These are phyloP conservation scores for Ormyrus thymus DNA, from an alignment of 2,888 invertebrate genomes.

Conservation along the genomic window DNA sequence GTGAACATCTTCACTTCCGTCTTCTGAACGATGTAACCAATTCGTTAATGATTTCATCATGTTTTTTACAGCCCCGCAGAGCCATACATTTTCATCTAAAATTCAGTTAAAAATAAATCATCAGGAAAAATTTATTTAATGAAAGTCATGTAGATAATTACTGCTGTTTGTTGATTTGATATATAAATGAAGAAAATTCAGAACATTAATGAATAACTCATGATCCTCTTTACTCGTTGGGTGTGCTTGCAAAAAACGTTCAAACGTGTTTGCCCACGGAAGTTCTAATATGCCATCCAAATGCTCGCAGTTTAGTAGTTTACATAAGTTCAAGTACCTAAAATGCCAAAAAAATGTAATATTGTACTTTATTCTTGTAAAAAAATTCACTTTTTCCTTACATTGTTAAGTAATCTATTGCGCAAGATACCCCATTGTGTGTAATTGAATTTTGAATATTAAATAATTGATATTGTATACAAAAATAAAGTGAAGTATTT, in stretches of 20 bases:
- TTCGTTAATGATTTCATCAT: slow-evolving; percentile 68
- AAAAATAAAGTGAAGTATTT: slow-evolving; percentile 77
- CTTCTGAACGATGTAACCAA: slow-evolving; percentile 64
- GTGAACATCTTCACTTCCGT: slow-evolving; percentile 67
- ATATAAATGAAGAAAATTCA: slow-evolving; percentile 72
- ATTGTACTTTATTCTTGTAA: background rate
- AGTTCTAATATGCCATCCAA: slow-evolving; percentile 74
- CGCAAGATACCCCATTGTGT: slow-evolving; percentile 78
- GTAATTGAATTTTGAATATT: slow-evolving; percentile 81
- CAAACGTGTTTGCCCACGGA: slow-evolving; percentile 80
- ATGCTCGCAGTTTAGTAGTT: slow-evolving; percentile 67
- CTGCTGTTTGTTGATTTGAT: slow-evolving; percentile 64
- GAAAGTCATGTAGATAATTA: slow-evolving; percentile 43
- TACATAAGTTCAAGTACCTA: slow-evolving; percentile 76
- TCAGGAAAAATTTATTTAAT: no score
- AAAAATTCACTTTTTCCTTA: slow-evolving; percentile 67
- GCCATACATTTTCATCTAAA: slow-evolving; percentile 62
- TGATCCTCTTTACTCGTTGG: slow-evolving; percentile 82
- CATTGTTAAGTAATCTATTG: slow-evolving; percentile 78
- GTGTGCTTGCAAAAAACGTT: slow-evolving; percentile 79
- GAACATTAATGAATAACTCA: slow-evolving; percentile 77
- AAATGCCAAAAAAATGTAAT: slow-evolving; percentile 35
- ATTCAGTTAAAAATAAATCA: background rate
- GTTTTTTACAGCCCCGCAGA: slow-evolving; percentile 65
- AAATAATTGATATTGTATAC: slow-evolving; percentile 77